Base-by-base conservation (phyloP, 1,140 invertebrate genomes). In the Apis florea region DNA sequence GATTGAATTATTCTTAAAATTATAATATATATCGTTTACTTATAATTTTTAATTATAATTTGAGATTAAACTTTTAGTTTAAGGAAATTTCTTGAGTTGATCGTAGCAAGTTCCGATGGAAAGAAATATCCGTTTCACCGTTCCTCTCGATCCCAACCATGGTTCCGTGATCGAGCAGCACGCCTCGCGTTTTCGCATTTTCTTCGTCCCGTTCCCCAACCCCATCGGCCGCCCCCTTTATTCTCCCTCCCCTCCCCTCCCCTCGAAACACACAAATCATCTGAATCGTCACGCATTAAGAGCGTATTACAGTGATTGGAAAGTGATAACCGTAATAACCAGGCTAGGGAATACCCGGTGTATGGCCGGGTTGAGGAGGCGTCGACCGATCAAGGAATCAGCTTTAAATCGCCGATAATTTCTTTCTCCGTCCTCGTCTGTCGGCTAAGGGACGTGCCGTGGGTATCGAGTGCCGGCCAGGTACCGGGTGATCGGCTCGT, bases 371-470 rank as follows among this genome's bases (percentile, higher is more conserved):
- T 5, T 76, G 61, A 83, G 85, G 77, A 86, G 85, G 85, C 84
- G 84, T 88, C 87, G 84, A 87, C 88, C 91, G 89, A 91, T 92
- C 90, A 67, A 70, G 56, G 86, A 86, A 88, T 88, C 86, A 76
- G 86, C 85, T 84, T 87, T 88, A 87, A 88, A 87, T 75, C 83
- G 85, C 74, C 70, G 63, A 84, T 84, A 88, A 88, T 87, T 86
- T 88, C 86, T 79, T 83, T 74, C 77, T 68, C 70, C 69, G 17
- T 82, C 80, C 71, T 81, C 47, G 71, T 81, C 79, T 17, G 61
- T 13, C 70, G 53, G 17, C 2, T 5, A 19, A 17, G 53, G 53
- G 61, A 75, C 71, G 79, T 81, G 79, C 63, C 61, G 47, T 53
- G 79, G 63, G 71, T 75, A 81, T 81, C 79, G 71, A 81, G 72